Evolutionary conservation across 2,888 invertebrate species (phyloP), one percentile per base, ranked within the genome.

Genomic region (Petrophora chlorosata): DNA sequence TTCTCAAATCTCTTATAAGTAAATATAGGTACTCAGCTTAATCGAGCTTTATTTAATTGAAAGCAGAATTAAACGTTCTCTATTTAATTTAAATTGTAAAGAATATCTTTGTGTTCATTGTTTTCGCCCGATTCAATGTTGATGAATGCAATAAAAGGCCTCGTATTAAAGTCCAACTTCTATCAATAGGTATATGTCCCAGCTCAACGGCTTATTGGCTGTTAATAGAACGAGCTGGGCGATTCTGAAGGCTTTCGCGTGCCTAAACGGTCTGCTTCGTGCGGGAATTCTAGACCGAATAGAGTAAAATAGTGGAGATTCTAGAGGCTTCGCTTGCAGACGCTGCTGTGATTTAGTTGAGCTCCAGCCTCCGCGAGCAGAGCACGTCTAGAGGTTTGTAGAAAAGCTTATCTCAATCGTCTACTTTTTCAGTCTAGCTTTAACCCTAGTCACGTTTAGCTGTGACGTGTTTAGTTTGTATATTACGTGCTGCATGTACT

Each of bases 171-270:
- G 26, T 56, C 15, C 53, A 51, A 52, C 61, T 61, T 44, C 55
- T 42, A 59, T 61, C 54, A 59, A 62, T 58, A 45, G 52, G 32
- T 39, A 12, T 25, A n/a, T 38, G 7, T 33, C 36, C 28, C 22
- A 22, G 53, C 42, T 7, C 36, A 12, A 32, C 23, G 56, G 56
- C 58, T 69, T 72, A 79, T 76, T 76, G 71, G 72, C 65, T 66
- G 70, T 66, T 70, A 78, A 81, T 83, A 79, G 75, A 79, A 73
- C 60, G 29, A 56, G 60, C 58, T 56, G 47, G 55, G 59, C 61
- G 53, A 50, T 55, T 54, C 65, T 63, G 74, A 80, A 73, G 67
- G 67, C 67, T 53, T 57, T 57, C 44, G 63, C 76, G 71, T 76
- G 65, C 71, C 65, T 57, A 54, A 57, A 53, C 63, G 67, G 53